Evolutionary conservation across 1,140 invertebrate species (phyloP).

Genomic region (Rhopalosiphum maidis): DNA sequence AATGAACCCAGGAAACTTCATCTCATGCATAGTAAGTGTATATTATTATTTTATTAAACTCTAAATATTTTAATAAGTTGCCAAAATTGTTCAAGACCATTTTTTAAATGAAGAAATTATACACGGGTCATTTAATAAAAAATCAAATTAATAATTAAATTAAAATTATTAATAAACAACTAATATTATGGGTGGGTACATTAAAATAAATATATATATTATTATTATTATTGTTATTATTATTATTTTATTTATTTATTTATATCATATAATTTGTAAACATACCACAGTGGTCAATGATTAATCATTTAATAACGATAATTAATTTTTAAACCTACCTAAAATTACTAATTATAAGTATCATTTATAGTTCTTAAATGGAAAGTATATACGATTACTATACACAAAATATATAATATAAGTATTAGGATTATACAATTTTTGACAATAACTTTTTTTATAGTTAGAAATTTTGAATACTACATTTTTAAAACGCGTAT

Average conservation of each 20-base stretch:
- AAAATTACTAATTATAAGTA: too few species aligned
- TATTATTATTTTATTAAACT: constrained; percentile 1
- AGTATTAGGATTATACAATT: too few species aligned
- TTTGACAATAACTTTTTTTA: background rate
- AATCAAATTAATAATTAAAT: background rate
- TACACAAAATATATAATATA: background rate
- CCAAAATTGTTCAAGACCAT: background rate
- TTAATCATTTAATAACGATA: background rate
- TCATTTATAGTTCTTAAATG: background rate
- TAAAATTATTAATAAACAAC: background rate
- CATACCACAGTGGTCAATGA: background rate
- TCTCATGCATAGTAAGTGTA: constrained; percentile 25
- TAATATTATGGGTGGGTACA: background rate
- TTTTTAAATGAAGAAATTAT: background rate
- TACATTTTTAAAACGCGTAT: background rate
- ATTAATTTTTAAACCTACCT: background rate
- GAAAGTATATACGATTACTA: background rate
- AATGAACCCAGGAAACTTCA: constrained; percentile 36
- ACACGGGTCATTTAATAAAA: background rate
- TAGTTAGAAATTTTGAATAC: background rate
- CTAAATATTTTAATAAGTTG: background rate
- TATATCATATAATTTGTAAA: background rate
- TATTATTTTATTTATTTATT: too few species aligned
- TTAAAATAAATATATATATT: too few species aligned
- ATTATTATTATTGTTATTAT: too few species aligned